Conservation (phyloP, 2,797 vertebrate genomes). For the Echeneis naucrates region DNA sequence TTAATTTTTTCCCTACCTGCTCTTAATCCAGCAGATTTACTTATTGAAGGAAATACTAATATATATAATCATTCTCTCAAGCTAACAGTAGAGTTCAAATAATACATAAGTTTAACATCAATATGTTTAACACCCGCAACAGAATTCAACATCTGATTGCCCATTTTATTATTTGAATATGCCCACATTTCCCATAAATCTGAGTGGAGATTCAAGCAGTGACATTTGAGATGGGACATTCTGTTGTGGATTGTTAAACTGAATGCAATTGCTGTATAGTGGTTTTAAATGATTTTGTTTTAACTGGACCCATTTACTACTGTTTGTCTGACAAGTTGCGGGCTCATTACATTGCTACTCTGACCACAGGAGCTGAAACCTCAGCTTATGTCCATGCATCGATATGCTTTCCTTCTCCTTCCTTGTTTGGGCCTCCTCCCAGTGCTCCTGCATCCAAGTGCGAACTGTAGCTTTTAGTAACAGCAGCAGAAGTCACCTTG, state of each 20-base stretch:
- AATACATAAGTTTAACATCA: background rate
- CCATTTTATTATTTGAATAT: background rate
- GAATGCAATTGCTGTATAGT: constrained; percentile 14
- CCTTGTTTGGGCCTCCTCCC: constrained; percentile 4
- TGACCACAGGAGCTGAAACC: constrained; percentile 37
- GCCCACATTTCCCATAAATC: background rate
- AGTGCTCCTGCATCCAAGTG: constrained; percentile 30
- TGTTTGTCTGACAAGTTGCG: background rate
- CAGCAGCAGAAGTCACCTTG: constrained; percentile 56
- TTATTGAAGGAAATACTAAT: constrained; percentile 4
- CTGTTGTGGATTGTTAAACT: constrained; percentile 1
- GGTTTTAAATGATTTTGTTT: constrained; percentile 45
- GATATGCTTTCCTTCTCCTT: constrained; percentile 21
- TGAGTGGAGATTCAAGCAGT: background rate
- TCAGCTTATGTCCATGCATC: constrained; percentile 28
- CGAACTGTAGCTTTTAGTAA: constrained; percentile 74
- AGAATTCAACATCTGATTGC: background rate
- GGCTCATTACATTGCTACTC: constrained; percentile 22
- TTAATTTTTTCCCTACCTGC: background rate
- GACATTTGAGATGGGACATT: background rate
- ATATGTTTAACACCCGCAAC: background rate
- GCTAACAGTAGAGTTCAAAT: background rate
- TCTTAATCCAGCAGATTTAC: constrained; percentile 3
- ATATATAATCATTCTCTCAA: background rate
- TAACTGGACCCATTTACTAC: constrained; percentile 22